A percentile compares a stretch with the other conserved stretches of the same genome.
Evolutionary conservation across 1,140 invertebrate species (phyloP).

Genomic region (Drosophila baimaii): DNA sequence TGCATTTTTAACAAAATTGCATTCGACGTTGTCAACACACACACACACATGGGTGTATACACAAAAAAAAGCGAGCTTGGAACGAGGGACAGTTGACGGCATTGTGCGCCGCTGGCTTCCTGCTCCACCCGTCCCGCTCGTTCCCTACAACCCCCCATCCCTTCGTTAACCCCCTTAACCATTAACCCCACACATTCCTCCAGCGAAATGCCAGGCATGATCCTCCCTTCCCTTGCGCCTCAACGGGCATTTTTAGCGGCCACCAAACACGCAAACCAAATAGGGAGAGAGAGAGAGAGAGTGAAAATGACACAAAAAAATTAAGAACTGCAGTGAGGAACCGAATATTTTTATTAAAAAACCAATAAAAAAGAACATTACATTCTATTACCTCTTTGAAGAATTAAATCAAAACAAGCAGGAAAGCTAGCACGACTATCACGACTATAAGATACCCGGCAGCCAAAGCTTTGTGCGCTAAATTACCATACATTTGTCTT

Average conservation of each 20-base stretch:
- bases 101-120: conserved; percentile 57
- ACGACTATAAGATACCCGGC: too few relatives aligned
- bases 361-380: neutral
- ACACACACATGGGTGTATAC: conserved; percentile 30
- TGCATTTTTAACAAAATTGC: conserved; percentile 82
- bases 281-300: conserved; percentile 28
- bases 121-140: conserved; percentile 15
- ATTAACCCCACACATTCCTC: conserved; percentile 47
- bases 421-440: neutral
- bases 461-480: neutral
- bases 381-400: neutral
- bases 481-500: too few relatives aligned
- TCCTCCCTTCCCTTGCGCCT: conserved; percentile 19
- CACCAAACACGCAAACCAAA: conserved; percentile 53
- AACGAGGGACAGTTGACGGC: conserved; percentile 62
- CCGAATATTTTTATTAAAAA: conserved; percentile 16
- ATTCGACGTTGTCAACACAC: conserved; percentile 70
- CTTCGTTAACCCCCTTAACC: conserved; percentile 20
- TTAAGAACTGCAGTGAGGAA: conserved; percentile 8
- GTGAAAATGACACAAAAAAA: conserved; percentile 34
- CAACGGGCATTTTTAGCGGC: conserved; percentile 60
- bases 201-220: conserved; percentile 23
- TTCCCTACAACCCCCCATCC: conserved; percentile 4
- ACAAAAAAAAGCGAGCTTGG: conserved; percentile 36
- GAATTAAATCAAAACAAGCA: neutral